phyloP scores from a whole-genome alignment of 2,113 vertebrate species.

The Apus apus region DNA sequence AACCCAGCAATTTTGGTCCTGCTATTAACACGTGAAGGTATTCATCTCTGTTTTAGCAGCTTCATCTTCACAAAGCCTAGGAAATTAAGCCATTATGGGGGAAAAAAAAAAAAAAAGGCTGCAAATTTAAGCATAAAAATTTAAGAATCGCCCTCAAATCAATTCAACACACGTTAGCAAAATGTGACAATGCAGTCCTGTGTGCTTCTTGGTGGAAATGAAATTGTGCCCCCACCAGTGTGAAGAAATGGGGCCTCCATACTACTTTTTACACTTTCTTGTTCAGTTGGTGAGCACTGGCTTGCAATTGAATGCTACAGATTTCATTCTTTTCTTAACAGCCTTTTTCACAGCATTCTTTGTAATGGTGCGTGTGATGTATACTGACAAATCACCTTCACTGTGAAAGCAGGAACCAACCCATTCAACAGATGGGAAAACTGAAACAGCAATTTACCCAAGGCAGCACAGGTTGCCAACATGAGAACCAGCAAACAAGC shows the following conservation, averaged over 20 bases:
- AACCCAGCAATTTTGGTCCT: neutral
- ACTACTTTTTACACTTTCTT: neutral
- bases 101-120: neutral
- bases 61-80: neutral
- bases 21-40: rapidly evolving
- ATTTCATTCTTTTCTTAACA: neutral
- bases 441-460: neutral
- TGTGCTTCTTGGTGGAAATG: neutral
- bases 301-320: neutral
- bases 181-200: neutral
- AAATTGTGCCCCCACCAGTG: neutral
- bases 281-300: neutral
- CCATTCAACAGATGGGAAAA: neutral
- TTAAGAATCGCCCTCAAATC: neutral
- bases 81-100: rapidly evolving
- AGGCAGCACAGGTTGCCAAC: neutral
- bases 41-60: neutral
- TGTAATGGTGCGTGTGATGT: neutral
- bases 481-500: neutral
- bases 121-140: neutral
- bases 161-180: neutral
- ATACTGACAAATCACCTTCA: neutral
- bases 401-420: neutral
- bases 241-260: neutral
- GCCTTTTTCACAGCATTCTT: neutral